Conservation (phyloP, 2,797 vertebrate species). For the Gambusia yucatana region DNA sequence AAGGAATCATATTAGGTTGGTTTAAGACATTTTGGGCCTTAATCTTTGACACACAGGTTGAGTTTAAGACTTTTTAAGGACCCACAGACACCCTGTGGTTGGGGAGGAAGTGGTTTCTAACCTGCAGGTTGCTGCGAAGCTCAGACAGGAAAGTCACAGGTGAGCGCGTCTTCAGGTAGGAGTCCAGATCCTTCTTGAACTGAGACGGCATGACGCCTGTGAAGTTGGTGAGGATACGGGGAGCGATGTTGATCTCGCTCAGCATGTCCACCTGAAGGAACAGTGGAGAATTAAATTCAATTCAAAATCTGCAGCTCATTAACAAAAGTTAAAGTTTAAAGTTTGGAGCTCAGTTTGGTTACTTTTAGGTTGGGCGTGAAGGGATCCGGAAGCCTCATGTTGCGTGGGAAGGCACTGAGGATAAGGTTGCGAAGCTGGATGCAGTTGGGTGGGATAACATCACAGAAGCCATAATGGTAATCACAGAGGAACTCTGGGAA, state of each 20-base stretch:
- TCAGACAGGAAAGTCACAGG: constrained; percentile 98
- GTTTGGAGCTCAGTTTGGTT: constrained; percentile 20
- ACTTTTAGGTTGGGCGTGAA: constrained; percentile 99
- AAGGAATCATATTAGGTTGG: too few relatives aligned
- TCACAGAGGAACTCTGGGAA: constrained; percentile 99
- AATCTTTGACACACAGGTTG: too few relatives aligned
- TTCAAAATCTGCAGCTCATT: not conserved
- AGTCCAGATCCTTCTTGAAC: constrained; percentile 99
- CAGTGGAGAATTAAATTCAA: not conserved
- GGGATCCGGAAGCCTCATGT: constrained; percentile 99
- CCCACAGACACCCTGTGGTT: too few relatives aligned
- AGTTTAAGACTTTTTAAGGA: too few relatives aligned
- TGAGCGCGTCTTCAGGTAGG: constrained; percentile 98
- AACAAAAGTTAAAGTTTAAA: not conserved
- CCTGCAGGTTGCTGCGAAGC: constrained; percentile 97
- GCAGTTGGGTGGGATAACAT: constrained; percentile 99
- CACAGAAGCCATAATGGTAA: constrained; percentile 99
- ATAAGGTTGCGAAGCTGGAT: constrained; percentile 99
- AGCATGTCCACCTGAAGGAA: constrained; percentile 94
- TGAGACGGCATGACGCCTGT: constrained; percentile 99
- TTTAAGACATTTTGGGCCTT: too few relatives aligned
- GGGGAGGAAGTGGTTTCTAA: constrained; percentile 53
- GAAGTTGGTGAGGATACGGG: constrained; percentile 98
- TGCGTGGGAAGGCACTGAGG: constrained; percentile 99
- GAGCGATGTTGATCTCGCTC: constrained; percentile 98